Base-by-base conservation (phyloP, 2,888 invertebrate genomes). In the Tachina lurida region DNA sequence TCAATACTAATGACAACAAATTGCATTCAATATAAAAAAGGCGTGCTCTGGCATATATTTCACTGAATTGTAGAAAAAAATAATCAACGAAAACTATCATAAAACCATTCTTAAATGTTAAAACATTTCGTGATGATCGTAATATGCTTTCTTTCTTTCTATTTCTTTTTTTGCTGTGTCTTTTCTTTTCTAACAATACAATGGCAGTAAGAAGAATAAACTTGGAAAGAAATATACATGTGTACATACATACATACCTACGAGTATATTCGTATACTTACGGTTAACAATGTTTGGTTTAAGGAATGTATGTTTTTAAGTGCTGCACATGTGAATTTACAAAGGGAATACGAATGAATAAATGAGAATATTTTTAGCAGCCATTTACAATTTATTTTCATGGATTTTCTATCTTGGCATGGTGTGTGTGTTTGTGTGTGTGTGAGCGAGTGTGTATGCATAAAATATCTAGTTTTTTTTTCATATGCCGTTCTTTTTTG, bases 31-130 rank as follows among this genome's bases (percentile, higher is more conserved):
- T 65, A 54, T 56, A 47, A 65, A 49, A 58, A 77, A 63, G 81
- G 84, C 84, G 74, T 85, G 73, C 70, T 70, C 75, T 75, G 58
- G 77, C 82, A 78, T 74, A 63, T 15, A 76, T 80, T 80, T 75
- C 31, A 67, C 41, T 49, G 52, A 71, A 39, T 31, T 62, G 41
- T 60, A 54, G 7, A 31, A 45, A 65, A 12, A 58, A 54, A 67
- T 47, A 74, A 52, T 45, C 76, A 75, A 65, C 13, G 39, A 60
- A 75, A 60, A 75, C 58, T 65, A 62, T 22, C 45, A 63, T 71
- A 65, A 68, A 74, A 17, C 71, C 71, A 79, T 86, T 82, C 82
- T 83, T 82, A 75, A 76, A 83, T 82, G 78, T 56, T 82, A 52
- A 54, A 77, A 67, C 39, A 77, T 60, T 83, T 77, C 67, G 77